Evolutionary conservation across 1,140 invertebrate genomes (phyloP), one percentile per base, ranked within the genome.

Genomic region (Hylaeus anthracinus): DNA sequence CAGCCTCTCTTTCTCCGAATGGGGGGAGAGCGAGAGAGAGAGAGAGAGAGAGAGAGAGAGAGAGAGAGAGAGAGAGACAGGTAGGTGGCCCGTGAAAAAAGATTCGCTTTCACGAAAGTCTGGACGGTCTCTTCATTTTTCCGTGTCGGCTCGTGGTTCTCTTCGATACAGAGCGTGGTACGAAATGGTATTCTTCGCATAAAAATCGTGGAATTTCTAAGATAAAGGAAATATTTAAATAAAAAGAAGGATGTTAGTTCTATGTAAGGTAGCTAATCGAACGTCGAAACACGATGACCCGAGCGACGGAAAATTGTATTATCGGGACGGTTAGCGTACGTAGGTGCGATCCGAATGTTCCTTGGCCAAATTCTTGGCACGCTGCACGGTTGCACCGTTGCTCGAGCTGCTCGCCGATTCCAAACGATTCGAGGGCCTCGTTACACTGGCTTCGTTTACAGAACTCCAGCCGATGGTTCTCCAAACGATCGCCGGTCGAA

Each of bases 41-140:
- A n/a, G n/a, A n/a, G n/a, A 39, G 26, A 61, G 45, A 53, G 9
- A 4, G 26, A 1, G n/a, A 55, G 67, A n/a, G 15, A 67, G 48
- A 55, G 53, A 45, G 45, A 65, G 70, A 61, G 55, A 60, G 45
- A 56, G 55, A 37, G 70, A 48, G 12, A 51, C 26, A 48, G 14
- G 26, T 26, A 26, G 26, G 26, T 26, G 26, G 26, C 39, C 66
- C 10, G 76, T 70, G 81, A 88, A 83, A 84, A 87, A 87, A 90
- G 81, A 86, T 87, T 88, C 77, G 87, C 82, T 87, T 88, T 88
- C 87, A 82, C 87, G 83, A 88, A 88, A 89, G 87, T 82, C 69
- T 71, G 65, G 56, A 37, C 55, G 37, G 61, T 55, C 76, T 83
- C 72, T 84, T 74, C 85, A 56, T 86, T 82, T 86, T 72, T 51